Base-by-base conservation (phyloP, 2,888 invertebrate genomes). In the Monopis laevigella region DNA sequence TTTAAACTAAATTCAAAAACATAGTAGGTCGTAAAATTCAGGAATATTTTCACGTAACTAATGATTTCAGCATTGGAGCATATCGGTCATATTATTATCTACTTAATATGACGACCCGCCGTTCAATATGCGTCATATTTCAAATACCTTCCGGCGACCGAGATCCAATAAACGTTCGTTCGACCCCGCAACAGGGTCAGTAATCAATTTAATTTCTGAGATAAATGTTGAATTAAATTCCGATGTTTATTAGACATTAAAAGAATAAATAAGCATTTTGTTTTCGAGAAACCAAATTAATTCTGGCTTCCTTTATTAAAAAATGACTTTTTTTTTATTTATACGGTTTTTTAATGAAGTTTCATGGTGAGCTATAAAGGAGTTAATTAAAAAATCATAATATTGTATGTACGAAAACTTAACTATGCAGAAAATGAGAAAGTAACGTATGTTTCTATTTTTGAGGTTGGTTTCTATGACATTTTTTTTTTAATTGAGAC, bases 61-160 rank as follows among this genome's bases (percentile, higher is more conserved):
- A 36, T 36, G 36, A 36, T 36, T 21, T 36, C 32, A 21, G 21
- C 36, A 64, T 59, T 50, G 43, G 51, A 48, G 48, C 19, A 36
- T 47, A 46, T 42, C 45, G 46, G 51, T 50, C 49, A 52, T 48
- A 56, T 55, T n/a, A n/a, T n/a, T n/a, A n/a, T 60, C 52, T 59
- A 59, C 62, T 57, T 58, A 59, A 64, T 68, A 67, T 65, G 64
- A 65, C 61, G 63, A 62, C 59, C 61, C 55, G 59, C 64, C 62
- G 71, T 69, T 73, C 67, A 77, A 75, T 77, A 75, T 72, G 67
- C 68, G 52, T 69, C 71, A 64, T 70, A 60, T 63, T 73, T 74
- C 59, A 70, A 74, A 77, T 74, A 72, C 54, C 69, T 69, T 45
- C 50, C 51, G 48, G 57, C 55, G 57, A 55, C 52, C 56, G 60